A percentile compares a stretch with the other conserved stretches of the same genome.
Evolutionary conservation across 2,888 invertebrate genomes (phyloP).

Genomic region (Pandemis corylana): DNA sequence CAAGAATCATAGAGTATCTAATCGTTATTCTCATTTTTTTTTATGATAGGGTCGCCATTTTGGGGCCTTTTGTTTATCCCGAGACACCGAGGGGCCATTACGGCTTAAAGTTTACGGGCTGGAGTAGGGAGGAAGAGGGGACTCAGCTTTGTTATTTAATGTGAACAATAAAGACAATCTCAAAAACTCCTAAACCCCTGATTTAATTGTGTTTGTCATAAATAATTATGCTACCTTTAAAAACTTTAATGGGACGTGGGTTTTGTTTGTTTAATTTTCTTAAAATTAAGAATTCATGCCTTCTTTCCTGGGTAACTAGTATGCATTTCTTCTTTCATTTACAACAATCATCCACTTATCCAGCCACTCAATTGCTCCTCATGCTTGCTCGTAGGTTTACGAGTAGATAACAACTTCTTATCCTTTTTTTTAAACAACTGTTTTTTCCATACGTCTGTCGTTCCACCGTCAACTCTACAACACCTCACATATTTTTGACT

Average conservation of each 20-base stretch:
- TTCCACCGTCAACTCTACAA: too few species aligned
- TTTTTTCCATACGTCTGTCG: too few species aligned
- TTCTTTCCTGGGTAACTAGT: too few species aligned
- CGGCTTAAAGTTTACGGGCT: conserved; percentile 58
- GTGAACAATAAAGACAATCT: conserved; percentile 37
- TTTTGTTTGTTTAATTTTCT: not conserved
- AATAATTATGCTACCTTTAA: conserved; percentile 15
- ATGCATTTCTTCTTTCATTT: too few species aligned
- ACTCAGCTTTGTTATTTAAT: conserved; percentile 31
- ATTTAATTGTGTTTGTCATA: conserved; percentile 32
- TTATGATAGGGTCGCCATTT: conserved; percentile 37
- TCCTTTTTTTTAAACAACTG: too few species aligned
- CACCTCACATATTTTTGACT: too few species aligned
- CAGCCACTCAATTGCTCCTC: too few species aligned
- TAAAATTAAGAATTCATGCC: not conserved
- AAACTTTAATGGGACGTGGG: not conserved
- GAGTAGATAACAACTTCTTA: too few species aligned
- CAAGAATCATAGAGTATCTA: not conserved
- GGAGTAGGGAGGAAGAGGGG: conserved; percentile 46
- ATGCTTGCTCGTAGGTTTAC: too few species aligned
- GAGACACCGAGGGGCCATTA: conserved; percentile 66
- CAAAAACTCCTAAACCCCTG: conserved; percentile 28
- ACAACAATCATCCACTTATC: too few species aligned
- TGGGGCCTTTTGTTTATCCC: conserved; percentile 68
- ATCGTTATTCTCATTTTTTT: conserved; percentile 26